Base-by-base conservation (phyloP, 2,113 vertebrate genomes). In the Erpornis zantholeuca region DNA sequence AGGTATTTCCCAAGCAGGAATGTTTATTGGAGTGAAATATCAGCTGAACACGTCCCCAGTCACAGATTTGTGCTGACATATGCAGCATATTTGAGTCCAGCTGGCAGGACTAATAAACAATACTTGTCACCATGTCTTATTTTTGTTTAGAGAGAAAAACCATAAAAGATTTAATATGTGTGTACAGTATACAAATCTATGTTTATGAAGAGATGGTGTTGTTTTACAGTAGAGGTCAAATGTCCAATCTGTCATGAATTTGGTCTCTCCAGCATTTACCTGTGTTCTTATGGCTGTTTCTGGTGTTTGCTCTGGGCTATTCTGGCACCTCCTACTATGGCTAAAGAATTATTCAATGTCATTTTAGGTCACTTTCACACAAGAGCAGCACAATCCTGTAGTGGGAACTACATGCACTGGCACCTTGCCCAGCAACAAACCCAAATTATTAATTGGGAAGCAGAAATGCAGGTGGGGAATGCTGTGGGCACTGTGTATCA, bases 301-400 rank as follows among this genome's bases (percentile, higher is more conserved):
- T 65, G 15, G 7, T 40, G 59, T 50, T 82, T 57, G 15, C 57
- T 72, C 0, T 22, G n/a, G 27, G 63, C 38, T 89, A 3, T 59
- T 66, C 35, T 83, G 49, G 45, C 10, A 65, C n/a, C 20, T 60
- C 23, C 21, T 40, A 2, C 75, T 33, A 12, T 40, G 44, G 42
- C 27, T 44, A 28, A 87, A 87, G 27, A 63, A 49, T 60, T 69
- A 45, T 59, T 85, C 82, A 91, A 77, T 73, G 57, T 71, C 75
- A 31, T 93, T 85, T 93, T 73, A 82, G 59, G 85, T 95, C 54
- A 93, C 84, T 96, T 95, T 90, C 71, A 70, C 44, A 88, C 59
- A 50, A 79, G 27, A 88, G 42, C 66, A 93, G 45, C 50, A 52
- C 25, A 63, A 7, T 66, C 24, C 4, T 45, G 10, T 7, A 77